phyloP scores from a whole-genome alignment of 2,888 invertebrate species.

The Trypoxylon attenuatum region DNA sequence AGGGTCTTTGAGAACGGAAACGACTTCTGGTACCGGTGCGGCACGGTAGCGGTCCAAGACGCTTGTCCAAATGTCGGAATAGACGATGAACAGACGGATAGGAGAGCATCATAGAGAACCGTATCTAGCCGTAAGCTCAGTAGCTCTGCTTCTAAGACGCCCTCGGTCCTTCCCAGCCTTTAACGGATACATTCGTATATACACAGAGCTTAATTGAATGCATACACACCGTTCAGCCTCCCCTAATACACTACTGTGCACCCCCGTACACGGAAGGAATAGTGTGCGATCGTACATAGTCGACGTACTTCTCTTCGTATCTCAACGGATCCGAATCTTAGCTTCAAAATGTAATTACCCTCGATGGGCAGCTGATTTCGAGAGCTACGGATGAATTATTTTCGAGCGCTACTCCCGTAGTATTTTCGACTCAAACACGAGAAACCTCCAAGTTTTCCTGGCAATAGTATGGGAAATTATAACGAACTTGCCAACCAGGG shows the following conservation, averaged over 20 bases:
- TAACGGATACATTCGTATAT: conserved; percentile 54
- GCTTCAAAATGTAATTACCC: conserved; percentile 45
- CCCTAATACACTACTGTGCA: conserved; percentile 15
- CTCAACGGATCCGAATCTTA: conserved; percentile 40
- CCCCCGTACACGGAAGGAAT: conserved; percentile 4
- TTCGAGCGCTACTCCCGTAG: conserved; percentile 17
- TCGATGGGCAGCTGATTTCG: conserved; percentile 36
- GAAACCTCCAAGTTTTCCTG: conserved; percentile 4
- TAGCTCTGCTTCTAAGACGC: conserved; percentile 51
- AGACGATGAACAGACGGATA: conserved; percentile 68
- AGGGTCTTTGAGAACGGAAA: conserved; percentile 62
- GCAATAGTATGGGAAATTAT: no score
- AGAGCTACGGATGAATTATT: conserved; percentile 34
- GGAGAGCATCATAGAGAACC: conserved; percentile 42
- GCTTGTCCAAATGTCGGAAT: conserved; percentile 59
- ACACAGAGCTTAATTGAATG: conserved; percentile 67
- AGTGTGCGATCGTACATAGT: conserved; percentile 26
- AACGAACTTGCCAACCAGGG: no score
- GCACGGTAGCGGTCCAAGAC: conserved; percentile 24
- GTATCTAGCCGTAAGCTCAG: conserved; percentile 59
- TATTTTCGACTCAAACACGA: conserved; percentile 6
- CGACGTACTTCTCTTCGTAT: conserved; percentile 31
- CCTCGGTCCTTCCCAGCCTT: conserved; percentile 40
- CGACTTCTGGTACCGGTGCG: conserved; percentile 35
- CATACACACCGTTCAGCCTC: conserved; percentile 49